These are phyloP conservation scores for Strigamia transsilvanica DNA, from an alignment of 2,888 invertebrate species.

Conservation along the genomic window DNA sequence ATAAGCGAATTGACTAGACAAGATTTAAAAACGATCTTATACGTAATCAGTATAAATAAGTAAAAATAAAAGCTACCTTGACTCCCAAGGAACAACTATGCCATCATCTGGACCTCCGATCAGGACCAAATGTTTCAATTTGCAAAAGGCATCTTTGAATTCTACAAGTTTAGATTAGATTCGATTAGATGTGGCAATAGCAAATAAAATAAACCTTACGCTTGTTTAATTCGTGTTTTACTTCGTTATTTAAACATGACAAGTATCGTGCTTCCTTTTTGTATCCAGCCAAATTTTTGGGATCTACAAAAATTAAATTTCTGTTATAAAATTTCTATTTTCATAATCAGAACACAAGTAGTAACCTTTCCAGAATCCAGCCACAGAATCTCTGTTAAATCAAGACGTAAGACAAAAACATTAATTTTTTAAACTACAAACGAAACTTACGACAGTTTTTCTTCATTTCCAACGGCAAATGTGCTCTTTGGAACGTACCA, in stretches of 20 bases:
- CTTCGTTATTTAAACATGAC: constrained; percentile 2
- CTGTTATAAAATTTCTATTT: neutral
- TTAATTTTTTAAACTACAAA: neutral
- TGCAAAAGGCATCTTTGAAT: constrained; percentile 72
- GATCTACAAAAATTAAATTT: neutral
- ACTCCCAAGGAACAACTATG: constrained; percentile 94
- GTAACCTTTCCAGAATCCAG: constrained; percentile 27
- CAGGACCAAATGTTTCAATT: constrained; percentile 78
- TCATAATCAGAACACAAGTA: neutral
- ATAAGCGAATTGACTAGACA: constrained; percentile 85
- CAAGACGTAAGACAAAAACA: neutral
- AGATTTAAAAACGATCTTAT: constrained; percentile 59
- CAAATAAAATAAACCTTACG: neutral
- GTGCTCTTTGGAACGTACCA: constrained; percentile 9
- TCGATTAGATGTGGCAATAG: neutral
- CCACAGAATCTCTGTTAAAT: constrained; percentile 23
- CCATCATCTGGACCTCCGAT: constrained; percentile 93
- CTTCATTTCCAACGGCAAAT: constrained; percentile 14
- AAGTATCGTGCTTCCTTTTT: neutral
- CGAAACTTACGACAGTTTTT: constrained; percentile 7
- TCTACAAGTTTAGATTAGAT: constrained; percentile 57
- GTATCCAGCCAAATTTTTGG: neutral
- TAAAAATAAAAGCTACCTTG: constrained; percentile 71
- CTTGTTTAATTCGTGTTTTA: constrained; percentile 28
- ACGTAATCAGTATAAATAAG: neutral